Percentiles rank a stretch among this genome's conserved stretches.
Evolutionary conservation across 1,140 invertebrate genomes (phyloP).

Genomic region (Nautilus pompilius): DNA sequence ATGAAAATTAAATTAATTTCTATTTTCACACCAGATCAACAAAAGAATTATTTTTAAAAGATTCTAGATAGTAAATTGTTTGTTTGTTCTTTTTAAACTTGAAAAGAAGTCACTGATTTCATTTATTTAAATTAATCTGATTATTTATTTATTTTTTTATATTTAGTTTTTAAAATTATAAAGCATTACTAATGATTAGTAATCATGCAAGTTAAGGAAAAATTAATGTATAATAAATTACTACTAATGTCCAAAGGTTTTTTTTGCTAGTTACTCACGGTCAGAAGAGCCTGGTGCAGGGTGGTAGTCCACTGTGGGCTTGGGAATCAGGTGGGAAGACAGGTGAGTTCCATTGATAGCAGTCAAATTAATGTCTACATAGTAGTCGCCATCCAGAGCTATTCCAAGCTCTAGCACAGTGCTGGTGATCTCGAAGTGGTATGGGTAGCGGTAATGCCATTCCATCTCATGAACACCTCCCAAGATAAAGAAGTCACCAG

Average conservation of each 20-base stretch:
- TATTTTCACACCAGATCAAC: too few relatives aligned
- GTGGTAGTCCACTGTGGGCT: constrained; percentile 9
- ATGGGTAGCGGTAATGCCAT: constrained; percentile 17
- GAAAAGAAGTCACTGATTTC: too few relatives aligned
- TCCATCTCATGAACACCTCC: constrained; percentile 22
- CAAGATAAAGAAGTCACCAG: constrained; percentile 24
- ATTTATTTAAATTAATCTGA: neutral
- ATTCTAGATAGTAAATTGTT: too few relatives aligned
- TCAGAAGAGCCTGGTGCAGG: constrained; percentile 9
- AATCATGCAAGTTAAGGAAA: neutral
- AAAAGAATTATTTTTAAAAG: too few relatives aligned
- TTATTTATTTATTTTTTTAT: neutral
- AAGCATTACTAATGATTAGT: neutral
- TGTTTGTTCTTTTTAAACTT: too few relatives aligned
- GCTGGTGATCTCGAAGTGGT: constrained; percentile 19
- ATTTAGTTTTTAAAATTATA: neutral
- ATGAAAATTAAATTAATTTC: too few relatives aligned
- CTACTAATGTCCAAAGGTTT: too few relatives aligned
- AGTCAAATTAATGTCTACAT: constrained; percentile 12
- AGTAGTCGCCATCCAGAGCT: constrained; percentile 9
- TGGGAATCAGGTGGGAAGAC: constrained; percentile 5
- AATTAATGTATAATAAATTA: neutral
- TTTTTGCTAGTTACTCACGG: too few relatives aligned
- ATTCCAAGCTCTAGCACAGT: constrained; percentile 2
- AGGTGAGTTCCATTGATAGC: constrained; percentile 19